Evolutionary conservation across 2,888 invertebrate genomes (phyloP).

Genomic region (Arctia plantaginis): DNA sequence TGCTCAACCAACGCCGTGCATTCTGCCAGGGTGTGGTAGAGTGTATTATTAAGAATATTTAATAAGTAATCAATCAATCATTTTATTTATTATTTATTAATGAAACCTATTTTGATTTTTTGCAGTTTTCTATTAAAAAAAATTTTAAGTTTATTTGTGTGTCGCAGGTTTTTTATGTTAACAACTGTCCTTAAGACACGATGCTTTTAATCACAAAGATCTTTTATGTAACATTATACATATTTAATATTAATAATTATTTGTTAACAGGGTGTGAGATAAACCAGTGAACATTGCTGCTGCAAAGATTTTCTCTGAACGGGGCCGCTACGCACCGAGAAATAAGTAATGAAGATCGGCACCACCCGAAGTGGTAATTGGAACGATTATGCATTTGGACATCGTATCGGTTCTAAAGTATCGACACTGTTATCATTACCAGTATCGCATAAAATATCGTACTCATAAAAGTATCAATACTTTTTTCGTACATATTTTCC

Average conservation of each 20-base stretch:
- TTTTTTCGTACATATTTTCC: not conserved
- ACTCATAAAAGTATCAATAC: not conserved
- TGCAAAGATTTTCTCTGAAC: not conserved
- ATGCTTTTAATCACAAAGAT: too few species aligned
- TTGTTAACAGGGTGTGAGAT: conserved; percentile 8
- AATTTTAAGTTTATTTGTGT: too few species aligned
- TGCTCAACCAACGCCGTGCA: too few species aligned
- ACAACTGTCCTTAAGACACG: too few species aligned
- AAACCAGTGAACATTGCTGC: not conserved
- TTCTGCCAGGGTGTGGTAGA: too few species aligned
- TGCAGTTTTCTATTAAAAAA: too few species aligned
- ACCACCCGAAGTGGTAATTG: not conserved
- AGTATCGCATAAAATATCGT: not conserved
- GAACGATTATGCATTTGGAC: not conserved
- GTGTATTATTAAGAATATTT: too few species aligned
- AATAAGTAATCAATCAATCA: too few species aligned
- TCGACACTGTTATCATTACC: not conserved
- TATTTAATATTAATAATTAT: not conserved
- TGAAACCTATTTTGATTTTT: too few species aligned
- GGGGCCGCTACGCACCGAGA: not conserved
- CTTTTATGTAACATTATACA: too few species aligned
- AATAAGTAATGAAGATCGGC: not conserved
- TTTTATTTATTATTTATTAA: too few species aligned
- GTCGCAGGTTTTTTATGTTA: too few species aligned
- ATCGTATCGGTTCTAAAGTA: not conserved